phyloP scores from a whole-genome alignment of 1,140 invertebrate genomes.

The Brachionus rubens region DNA sequence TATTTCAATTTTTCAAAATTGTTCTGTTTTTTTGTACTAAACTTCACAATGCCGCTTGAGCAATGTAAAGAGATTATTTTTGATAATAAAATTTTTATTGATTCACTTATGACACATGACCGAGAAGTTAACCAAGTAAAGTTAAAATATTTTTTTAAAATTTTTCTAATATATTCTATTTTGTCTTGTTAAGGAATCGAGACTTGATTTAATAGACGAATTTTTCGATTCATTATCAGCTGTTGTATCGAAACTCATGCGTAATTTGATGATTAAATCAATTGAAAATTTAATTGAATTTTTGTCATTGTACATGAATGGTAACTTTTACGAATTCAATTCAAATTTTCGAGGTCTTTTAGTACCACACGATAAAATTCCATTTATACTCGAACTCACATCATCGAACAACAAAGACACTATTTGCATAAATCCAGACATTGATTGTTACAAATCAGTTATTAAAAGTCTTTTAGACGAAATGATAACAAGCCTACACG shows the following conservation, averaged over 20 bases:
- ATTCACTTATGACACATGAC: neutral
- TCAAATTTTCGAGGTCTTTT: slow-evolving; percentile 6
- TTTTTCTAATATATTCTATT: neutral
- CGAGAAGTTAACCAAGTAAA: neutral
- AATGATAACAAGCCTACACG: too few relatives aligned
- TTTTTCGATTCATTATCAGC: slow-evolving; percentile 4
- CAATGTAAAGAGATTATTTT: neutral
- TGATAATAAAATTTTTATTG: neutral
- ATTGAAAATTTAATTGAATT: neutral
- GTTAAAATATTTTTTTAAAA: neutral
- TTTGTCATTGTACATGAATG: neutral
- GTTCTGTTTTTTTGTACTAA: too few relatives aligned
- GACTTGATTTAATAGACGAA: slow-evolving; percentile 1
- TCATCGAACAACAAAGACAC: too few relatives aligned
- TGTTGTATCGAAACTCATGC: neutral
- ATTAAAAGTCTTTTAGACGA: too few relatives aligned
- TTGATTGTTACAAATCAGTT: too few relatives aligned
- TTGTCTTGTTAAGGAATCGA: neutral
- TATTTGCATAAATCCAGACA: too few relatives aligned
- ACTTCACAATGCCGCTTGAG: too few relatives aligned
- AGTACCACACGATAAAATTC: neutral
- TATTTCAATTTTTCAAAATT: too few relatives aligned
- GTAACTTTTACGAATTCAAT: neutral
- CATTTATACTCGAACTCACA: neutral
- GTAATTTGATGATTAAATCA: neutral